These are phyloP conservation scores for Prosopocoilus inquinatus DNA, from an alignment of 2,888 invertebrate species.

Conservation along the genomic window DNA sequence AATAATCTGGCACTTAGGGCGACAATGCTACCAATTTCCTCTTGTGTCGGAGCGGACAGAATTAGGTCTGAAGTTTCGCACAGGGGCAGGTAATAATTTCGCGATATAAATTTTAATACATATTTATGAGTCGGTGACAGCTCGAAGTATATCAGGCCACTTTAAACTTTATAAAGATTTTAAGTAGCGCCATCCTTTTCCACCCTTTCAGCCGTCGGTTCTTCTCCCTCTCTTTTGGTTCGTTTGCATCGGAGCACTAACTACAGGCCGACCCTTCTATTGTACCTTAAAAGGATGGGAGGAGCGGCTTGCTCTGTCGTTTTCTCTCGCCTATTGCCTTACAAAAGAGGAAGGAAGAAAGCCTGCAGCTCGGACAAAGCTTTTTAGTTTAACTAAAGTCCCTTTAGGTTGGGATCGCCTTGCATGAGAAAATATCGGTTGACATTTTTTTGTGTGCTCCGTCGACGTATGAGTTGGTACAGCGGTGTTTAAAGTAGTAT, in stretches of 20 bases:
- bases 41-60: slow-evolving; percentile 37
- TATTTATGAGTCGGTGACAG: slow-evolving; percentile 47
- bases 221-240: slow-evolving; percentile 23
- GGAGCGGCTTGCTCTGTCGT: slow-evolving; percentile 30
- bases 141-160: slow-evolving; percentile 35
- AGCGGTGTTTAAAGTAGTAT: slow-evolving; percentile 31
- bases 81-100: slow-evolving; percentile 44
- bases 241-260: slow-evolving; percentile 25
- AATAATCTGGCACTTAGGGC: slow-evolving; percentile 36
- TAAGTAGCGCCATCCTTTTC: slow-evolving; percentile 32
- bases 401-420: slow-evolving; percentile 30
- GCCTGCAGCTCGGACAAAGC: slow-evolving; percentile 26
- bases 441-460: slow-evolving; percentile 29
- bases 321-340: slow-evolving; percentile 14
- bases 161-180: slow-evolving; percentile 33
- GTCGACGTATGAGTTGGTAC: slow-evolving; percentile 22
- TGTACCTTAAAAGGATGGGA: slow-evolving; percentile 41
- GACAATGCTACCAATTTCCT: slow-evolving; percentile 32
- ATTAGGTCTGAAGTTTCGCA: slow-evolving; percentile 37
- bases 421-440: slow-evolving; percentile 35
- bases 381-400: slow-evolving; percentile 32
- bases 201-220: slow-evolving; percentile 13
- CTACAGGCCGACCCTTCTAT: slow-evolving; percentile 37
- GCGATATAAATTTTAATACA: slow-evolving; percentile 47
- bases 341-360: slow-evolving; percentile 19